These are phyloP conservation scores for Neoascia interrupta DNA, from an alignment of 2,888 invertebrate genomes.

Conservation along the genomic window DNA sequence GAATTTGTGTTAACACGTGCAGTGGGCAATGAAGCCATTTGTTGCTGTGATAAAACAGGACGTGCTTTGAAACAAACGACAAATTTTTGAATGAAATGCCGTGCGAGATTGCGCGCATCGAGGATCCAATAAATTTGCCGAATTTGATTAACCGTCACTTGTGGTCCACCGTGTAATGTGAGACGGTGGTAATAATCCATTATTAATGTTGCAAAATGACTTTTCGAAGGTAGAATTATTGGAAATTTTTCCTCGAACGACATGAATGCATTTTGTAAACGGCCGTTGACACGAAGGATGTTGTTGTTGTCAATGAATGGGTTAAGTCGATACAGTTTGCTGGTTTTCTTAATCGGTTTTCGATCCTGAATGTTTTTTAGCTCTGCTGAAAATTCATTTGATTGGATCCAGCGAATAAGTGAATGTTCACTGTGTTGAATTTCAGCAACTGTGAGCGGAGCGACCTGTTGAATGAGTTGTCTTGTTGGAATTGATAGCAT, in stretches of 20 bases:
- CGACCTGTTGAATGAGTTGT: too few species aligned
- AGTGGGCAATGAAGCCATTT: slow-evolving; percentile 15
- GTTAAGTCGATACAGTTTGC: slow-evolving; percentile 1
- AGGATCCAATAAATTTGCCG: slow-evolving; percentile 33
- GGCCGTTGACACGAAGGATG: slow-evolving; percentile 45
- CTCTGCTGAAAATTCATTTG: too few species aligned
- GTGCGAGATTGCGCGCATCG: slow-evolving; percentile 1
- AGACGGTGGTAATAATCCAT: slow-evolving; percentile 18
- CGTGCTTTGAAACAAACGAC: slow-evolving; percentile 4
- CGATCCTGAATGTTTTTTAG: too few species aligned
- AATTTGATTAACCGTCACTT: slow-evolving; percentile 32
- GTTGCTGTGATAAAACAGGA: slow-evolving; percentile 3
- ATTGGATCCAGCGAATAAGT: too few species aligned
- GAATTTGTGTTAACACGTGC: slow-evolving; percentile 6
- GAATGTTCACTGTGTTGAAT: too few species aligned
- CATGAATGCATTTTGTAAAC: slow-evolving; percentile 44
- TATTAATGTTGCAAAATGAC: slow-evolving; percentile 28
- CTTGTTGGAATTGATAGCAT: too few species aligned
- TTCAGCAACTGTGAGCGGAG: too few species aligned
- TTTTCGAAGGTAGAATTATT: slow-evolving; percentile 34
- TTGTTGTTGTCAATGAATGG: slow-evolving; percentile 41
- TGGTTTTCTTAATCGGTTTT: slow-evolving; percentile 1
- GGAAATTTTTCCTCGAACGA: too few species aligned
- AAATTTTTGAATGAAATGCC: slow-evolving; percentile 5
- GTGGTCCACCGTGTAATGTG: slow-evolving; percentile 41